A percentile compares a stretch with the other conserved stretches of the same genome.
phyloP scores from a whole-genome alignment of 2,888 invertebrate genomes.

The Morpho achilles region DNA sequence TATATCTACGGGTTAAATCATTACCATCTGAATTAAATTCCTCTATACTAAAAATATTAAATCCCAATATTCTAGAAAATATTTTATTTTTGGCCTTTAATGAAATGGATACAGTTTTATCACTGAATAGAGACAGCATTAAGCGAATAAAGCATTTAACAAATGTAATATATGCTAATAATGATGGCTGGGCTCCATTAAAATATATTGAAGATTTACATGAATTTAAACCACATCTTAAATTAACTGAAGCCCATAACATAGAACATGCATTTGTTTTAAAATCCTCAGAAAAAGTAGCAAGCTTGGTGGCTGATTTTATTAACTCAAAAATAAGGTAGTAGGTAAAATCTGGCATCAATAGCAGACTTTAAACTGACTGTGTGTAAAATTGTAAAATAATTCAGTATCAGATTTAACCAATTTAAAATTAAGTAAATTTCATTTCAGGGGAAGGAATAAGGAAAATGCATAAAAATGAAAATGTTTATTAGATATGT shows the following conservation, averaged over 20 bases:
- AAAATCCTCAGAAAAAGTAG: conserved; percentile 79
- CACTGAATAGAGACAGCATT: conserved; percentile 82
- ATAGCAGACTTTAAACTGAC: no score
- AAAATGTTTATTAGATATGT: conserved; percentile 41
- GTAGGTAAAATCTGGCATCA: neutral
- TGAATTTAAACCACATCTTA: conserved; percentile 47
- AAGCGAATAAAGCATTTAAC: conserved; percentile 78
- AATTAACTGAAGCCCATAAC: conserved; percentile 44
- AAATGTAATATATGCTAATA: conserved; percentile 86
- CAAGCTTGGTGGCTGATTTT: conserved; percentile 51
- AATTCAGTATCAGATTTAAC: no score
- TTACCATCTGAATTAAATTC: conserved; percentile 71
- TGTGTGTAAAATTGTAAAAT: no score
- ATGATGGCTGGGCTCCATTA: conserved; percentile 91
- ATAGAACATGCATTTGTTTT: conserved; percentile 90
- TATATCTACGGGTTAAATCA: conserved; percentile 75
- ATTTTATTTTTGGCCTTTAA: conserved; percentile 85
- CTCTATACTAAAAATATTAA: conserved; percentile 76
- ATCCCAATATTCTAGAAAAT: conserved; percentile 80
- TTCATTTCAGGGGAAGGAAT: no score
- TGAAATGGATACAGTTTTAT: conserved; percentile 88
- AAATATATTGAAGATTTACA: conserved; percentile 83
- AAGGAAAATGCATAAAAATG: neutral
- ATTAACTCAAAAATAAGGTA: conserved; percentile 38
- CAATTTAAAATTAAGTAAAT: no score